Conservation (phyloP, 2,888 invertebrate species). For the Eupithecia inturbata region DNA sequence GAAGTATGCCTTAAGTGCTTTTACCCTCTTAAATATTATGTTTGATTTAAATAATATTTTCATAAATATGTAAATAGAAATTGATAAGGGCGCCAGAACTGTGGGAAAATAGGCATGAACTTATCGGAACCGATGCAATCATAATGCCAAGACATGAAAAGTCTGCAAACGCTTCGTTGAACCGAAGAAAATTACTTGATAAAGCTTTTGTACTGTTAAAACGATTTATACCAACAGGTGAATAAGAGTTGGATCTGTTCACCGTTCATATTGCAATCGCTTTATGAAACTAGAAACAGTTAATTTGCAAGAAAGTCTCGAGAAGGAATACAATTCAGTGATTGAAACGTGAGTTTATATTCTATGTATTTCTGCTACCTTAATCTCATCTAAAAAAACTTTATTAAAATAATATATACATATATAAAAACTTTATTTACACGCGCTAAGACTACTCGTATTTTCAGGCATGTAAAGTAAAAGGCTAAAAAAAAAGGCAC, state of each 20-base stretch:
- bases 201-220: slow-evolving; percentile 14
- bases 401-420: no score
- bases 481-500: background rate
- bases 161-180: slow-evolving; percentile 27
- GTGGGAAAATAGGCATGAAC: slow-evolving; percentile 21
- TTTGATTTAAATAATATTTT: background rate
- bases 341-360: background rate
- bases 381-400: background rate
- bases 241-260: slow-evolving; percentile 8
- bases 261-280: slow-evolving; percentile 11
- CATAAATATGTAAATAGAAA: background rate
- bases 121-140: slow-evolving; percentile 13
- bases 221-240: slow-evolving; percentile 22
- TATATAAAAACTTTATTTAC: background rate
- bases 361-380: background rate
- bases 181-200: slow-evolving; percentile 26
- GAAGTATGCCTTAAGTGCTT: background rate
- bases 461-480: background rate
- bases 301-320: background rate
- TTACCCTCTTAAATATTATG: background rate
- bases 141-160: slow-evolving; percentile 13
- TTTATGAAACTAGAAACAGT: background rate
- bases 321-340: background rate
- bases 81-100: slow-evolving; percentile 10
- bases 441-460: background rate